Base-by-base conservation (phyloP, 1,140 invertebrate species). In the Steinernema khuongi region DNA sequence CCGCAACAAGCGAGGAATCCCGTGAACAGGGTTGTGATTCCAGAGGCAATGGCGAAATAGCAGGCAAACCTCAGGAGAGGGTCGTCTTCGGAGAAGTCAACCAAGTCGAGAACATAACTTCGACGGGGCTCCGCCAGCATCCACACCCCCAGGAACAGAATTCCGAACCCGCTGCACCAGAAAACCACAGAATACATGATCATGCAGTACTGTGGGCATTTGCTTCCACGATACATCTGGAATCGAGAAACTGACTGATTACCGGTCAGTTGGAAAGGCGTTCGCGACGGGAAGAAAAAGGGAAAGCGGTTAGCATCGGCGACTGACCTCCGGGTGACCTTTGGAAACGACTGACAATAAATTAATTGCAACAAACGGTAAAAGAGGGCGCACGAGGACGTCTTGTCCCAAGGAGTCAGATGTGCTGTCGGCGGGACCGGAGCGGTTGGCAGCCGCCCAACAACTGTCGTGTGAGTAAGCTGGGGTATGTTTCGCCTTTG, bases 21-120 rank as follows among this genome's bases (percentile, higher is more conserved):
- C 22, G 78, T 43, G 7, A 78, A 32, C 4, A 78, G 67, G 22
- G 78, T 76, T 1, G 66, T 41, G 41, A 76, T 71, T 29, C 77
- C 77, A 68, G 77, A 32, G 2, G 36, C 71, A 1, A 78, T 22
- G 18, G 67, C 50, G 0, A 67, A 69, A 33, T 77, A 77, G 1
- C 75, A 67, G n/a, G 77, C 78, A 1, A 79, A 77, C 28, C 50
- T 67, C 44, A 78, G 28, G 17, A 78, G 44, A 1, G 77, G 77
- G 30, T 78, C 77, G 74, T 78, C 77, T 44, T 78, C 77, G 1
- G 77, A 78, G 31, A 78, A 78, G 31, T 78, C 33, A 1, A 78
- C 77, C 18, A 78, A 32, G 22, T 78, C 77, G 22, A 78, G 41
- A 19, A 78, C 70, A 29, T 78, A 78, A 43, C 68, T 78, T 26